phyloP scores from a whole-genome alignment of 2,113 vertebrate genomes.

The Callipepla squamata region DNA sequence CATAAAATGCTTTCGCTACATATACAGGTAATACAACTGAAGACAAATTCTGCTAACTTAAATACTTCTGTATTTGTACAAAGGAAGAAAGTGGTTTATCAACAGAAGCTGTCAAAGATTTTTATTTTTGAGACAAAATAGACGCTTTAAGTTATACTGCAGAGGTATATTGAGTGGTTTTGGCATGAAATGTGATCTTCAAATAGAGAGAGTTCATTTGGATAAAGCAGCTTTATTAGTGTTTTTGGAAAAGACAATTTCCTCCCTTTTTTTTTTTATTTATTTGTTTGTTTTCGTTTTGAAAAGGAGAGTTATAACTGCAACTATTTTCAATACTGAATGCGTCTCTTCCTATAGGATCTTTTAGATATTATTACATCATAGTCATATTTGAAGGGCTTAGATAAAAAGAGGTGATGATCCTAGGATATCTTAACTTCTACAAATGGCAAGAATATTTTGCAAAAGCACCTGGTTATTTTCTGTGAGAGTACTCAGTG shows the following conservation, averaged over 20 bases:
- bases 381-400: too few relatives aligned
- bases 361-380: too few relatives aligned
- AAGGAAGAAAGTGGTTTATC: background rate
- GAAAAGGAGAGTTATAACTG: background rate
- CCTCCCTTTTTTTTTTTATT: too few relatives aligned
- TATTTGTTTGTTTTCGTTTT: too few relatives aligned
- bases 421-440: too few relatives aligned
- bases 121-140: background rate
- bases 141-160: background rate
- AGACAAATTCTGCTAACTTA: background rate
- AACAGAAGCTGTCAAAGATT: background rate
- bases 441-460: too few relatives aligned
- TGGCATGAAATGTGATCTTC: background rate
- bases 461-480: too few relatives aligned
- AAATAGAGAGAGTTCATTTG: background rate
- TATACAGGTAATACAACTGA: background rate
- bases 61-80: background rate
- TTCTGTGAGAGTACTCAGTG: too few relatives aligned
- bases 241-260: background rate
- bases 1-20: background rate
- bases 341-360: background rate
- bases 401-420: too few relatives aligned
- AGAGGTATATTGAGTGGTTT: background rate
- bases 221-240: background rate
- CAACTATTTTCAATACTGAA: background rate